Conservation (phyloP, 1,140 invertebrate genomes). For the Trachymyrmex septentrionalis region DNA sequence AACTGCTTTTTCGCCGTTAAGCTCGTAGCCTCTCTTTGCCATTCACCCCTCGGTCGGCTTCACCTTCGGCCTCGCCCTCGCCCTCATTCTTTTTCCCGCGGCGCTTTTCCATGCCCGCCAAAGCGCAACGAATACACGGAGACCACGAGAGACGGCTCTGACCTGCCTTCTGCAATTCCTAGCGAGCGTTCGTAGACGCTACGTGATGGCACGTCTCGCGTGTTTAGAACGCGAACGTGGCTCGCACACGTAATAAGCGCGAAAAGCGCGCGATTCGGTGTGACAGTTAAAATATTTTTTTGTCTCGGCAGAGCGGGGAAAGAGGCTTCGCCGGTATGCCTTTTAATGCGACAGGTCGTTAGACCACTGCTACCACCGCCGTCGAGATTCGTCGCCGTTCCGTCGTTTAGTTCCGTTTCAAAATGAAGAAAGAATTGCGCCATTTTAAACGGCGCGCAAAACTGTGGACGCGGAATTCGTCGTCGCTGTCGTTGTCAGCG, state of each 20-base stretch:
- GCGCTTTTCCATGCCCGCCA: conserved; percentile 36
- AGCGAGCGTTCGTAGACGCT: conserved; percentile 43
- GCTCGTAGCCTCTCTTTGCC: conserved; percentile 32
- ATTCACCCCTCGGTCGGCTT: conserved; percentile 38
- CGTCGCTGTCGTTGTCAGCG: background rate
- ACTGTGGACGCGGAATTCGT: conserved; percentile 36
- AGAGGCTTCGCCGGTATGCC: background rate
- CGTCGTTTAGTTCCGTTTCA: background rate
- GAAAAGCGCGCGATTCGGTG: conserved; percentile 55
- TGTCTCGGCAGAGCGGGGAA: background rate
- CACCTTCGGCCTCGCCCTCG: conserved; percentile 34
- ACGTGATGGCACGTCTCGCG: conserved; percentile 76
- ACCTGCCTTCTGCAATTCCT: conserved; percentile 59
- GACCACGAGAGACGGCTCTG: conserved; percentile 6
- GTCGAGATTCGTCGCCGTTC: conserved; percentile 17
- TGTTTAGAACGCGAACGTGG: conserved; percentile 77
- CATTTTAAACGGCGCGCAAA: conserved; percentile 14
- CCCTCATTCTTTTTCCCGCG: conserved; percentile 38
- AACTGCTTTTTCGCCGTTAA: conserved; percentile 61
- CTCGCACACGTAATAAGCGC: conserved; percentile 67
- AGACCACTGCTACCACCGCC: background rate
- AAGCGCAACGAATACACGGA: conserved; percentile 55
- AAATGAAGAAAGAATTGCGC: conserved; percentile 2
- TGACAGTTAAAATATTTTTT: conserved; percentile 71
- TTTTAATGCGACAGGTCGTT: conserved; percentile 67